Percentiles rank a stretch among this genome's conserved stretches.
phyloP scores from a whole-genome alignment of 2,888 invertebrate species.

The Heteromyza rotundicornis region DNA sequence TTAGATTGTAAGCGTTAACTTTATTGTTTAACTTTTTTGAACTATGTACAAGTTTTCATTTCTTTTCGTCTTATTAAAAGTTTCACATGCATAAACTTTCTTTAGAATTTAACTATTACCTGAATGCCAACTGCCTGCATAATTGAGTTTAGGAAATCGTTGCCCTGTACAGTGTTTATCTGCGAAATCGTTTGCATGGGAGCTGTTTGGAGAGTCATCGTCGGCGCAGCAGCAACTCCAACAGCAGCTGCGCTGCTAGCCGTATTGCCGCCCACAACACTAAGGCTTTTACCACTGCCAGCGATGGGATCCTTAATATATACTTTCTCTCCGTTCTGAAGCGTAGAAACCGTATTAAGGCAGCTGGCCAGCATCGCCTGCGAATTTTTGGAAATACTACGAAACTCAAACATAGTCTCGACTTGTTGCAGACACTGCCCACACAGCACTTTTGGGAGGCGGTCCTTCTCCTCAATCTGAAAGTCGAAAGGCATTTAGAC shows the following conservation, averaged over 20 bases:
- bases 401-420: slow-evolving; percentile 69
- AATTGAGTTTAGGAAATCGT: slow-evolving; percentile 58
- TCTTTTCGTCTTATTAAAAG: slow-evolving; percentile 21
- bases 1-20: too few relatives aligned
- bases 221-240: slow-evolving; percentile 7
- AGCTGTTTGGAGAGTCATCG: slow-evolving; percentile 9
- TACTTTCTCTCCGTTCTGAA: slow-evolving; percentile 70
- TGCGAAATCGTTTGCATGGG: slow-evolving; percentile 24
- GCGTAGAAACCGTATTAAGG: slow-evolving; percentile 70
- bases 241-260: too few relatives aligned
- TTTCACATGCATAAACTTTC: too few relatives aligned
- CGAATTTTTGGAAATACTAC: slow-evolving; percentile 70
- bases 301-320: slow-evolving; percentile 66
- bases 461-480: slow-evolving; percentile 72
- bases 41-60: too few relatives aligned
- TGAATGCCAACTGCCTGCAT: slow-evolving; percentile 62
- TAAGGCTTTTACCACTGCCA: slow-evolving; percentile 47
- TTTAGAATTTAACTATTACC: slow-evolving; percentile 41
- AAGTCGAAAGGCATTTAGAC: not conserved
- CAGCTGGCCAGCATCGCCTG: slow-evolving; percentile 73
- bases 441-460: slow-evolving; percentile 73
- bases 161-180: slow-evolving; percentile 36
- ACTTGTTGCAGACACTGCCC: slow-evolving; percentile 69
- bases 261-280: slow-evolving; percentile 34
- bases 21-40: too few relatives aligned